phyloP scores from a whole-genome alignment of 2,888 invertebrate species.

The Chesias legatella region DNA sequence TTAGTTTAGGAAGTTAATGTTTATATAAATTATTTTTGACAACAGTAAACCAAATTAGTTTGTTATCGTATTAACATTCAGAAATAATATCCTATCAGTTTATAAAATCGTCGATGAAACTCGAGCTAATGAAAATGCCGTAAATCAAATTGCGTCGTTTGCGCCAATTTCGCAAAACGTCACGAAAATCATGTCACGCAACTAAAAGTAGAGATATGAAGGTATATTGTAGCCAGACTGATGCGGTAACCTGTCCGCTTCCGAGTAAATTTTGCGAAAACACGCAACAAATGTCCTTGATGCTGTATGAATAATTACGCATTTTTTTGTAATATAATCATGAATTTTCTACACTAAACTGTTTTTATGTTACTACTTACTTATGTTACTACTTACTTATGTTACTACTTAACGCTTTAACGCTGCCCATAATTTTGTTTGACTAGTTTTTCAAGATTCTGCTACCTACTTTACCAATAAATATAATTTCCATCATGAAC shows the following conservation, averaged over 20 bases:
- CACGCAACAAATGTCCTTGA: conserved; percentile 44
- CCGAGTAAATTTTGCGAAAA: conserved; percentile 42
- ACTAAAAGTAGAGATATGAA: conserved; percentile 28
- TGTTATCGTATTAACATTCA: no score
- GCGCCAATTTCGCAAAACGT: conserved; percentile 36
- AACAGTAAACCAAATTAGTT: no score
- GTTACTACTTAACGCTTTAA: no score
- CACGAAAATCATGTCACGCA: conserved; percentile 38
- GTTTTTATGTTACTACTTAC: no score
- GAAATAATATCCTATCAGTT: conserved; percentile 2
- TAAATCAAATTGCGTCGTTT: conserved; percentile 46
- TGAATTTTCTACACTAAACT: no score
- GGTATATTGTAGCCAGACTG: conserved; percentile 19
- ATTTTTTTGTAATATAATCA: no score
- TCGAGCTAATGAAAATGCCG: conserved; percentile 27
- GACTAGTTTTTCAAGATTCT: no score
- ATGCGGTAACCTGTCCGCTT: conserved; percentile 34
- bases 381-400: no score
- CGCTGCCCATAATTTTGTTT: no score
- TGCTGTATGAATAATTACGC: conserved; percentile 17
- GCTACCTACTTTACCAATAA: no score
- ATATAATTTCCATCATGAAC: no score
- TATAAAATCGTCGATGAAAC: conserved; percentile 5
- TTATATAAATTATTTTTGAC: not conserved
- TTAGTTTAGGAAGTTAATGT: no score